Percentiles rank a stretch among this genome's conserved stretches.
Conservation (phyloP, 2,113 vertebrate species). For the Sialia sialis region DNA sequence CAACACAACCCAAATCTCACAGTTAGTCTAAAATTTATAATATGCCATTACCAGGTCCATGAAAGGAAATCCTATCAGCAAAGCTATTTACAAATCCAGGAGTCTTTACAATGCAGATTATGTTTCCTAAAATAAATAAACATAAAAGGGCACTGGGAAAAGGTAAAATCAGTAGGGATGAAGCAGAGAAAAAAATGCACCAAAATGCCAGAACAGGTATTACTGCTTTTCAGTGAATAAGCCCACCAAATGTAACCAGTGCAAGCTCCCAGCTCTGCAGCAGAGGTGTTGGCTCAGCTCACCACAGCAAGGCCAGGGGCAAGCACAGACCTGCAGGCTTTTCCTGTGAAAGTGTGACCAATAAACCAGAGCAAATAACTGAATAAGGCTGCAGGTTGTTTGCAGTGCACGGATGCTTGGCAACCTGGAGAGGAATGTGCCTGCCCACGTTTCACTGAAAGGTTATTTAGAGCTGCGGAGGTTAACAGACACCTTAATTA, state of each 20-base stretch:
- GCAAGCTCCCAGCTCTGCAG: neutral
- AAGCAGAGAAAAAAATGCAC: neutral
- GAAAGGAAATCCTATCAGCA: neutral
- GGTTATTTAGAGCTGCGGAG: constrained; percentile 26
- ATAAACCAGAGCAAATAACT: constrained; percentile 50
- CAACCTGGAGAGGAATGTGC: constrained; percentile 42
- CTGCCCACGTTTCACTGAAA: neutral
- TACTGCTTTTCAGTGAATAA: neutral
- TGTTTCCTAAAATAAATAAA: neutral
- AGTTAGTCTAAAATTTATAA: neutral
- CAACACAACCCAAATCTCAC: neutral
- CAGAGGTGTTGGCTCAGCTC: neutral
- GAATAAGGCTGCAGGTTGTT: constrained; percentile 23
- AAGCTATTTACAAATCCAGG: neutral
- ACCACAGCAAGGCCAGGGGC: neutral
- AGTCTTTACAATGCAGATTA: neutral
- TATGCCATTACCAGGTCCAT: neutral
- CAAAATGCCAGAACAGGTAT: neutral
- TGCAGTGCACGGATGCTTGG: constrained; percentile 43
- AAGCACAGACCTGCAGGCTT: neutral
- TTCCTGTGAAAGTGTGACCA: neutral
- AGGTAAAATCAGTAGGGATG: neutral
- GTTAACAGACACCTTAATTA: constrained; percentile 56
- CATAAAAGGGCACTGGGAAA: neutral
- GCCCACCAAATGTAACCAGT: neutral